Evolutionary conservation across 1,140 invertebrate genomes (phyloP).

Genomic region (Bombus affinis): DNA sequence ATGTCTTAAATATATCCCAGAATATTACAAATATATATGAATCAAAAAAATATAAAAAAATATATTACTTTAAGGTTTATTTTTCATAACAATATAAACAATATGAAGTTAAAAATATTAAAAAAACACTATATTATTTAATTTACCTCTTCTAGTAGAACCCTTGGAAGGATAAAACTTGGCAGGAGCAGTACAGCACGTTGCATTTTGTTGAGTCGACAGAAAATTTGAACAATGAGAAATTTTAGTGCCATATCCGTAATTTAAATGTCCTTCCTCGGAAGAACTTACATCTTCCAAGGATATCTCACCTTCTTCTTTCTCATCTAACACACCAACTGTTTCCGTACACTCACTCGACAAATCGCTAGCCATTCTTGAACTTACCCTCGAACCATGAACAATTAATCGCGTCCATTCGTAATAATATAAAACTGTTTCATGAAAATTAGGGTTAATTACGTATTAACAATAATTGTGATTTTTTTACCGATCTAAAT

Average conservation of each 20-base stretch:
- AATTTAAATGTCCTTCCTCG: slow-evolving; percentile 74
- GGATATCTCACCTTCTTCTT: slow-evolving; percentile 80
- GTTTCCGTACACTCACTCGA: slow-evolving; percentile 75
- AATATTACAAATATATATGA: neutral
- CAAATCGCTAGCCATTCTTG: slow-evolving; percentile 77
- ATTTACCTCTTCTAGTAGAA: slow-evolving; percentile 70
- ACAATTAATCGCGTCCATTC: slow-evolving; percentile 39
- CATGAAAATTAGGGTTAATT: slow-evolving; percentile 42
- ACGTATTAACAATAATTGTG: slow-evolving; percentile 6
- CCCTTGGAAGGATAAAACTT: slow-evolving; percentile 54
- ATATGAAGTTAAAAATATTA: slow-evolving; percentile 11
- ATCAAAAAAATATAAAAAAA: too few species aligned
- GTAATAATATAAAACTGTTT: slow-evolving; percentile 2
- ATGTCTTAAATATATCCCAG: too few species aligned
- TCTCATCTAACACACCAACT: slow-evolving; percentile 74
- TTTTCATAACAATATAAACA: slow-evolving; percentile 4
- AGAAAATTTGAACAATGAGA: slow-evolving; percentile 63
- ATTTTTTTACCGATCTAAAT: slow-evolving; percentile 20
- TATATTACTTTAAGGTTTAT: neutral
- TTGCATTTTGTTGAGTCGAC: slow-evolving; percentile 56
- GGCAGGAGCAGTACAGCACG: slow-evolving; percentile 65
- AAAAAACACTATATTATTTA: neutral
- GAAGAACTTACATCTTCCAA: slow-evolving; percentile 81
- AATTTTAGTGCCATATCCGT: slow-evolving; percentile 49
- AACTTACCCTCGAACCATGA: slow-evolving; percentile 62